phyloP scores from a whole-genome alignment of 2,113 vertebrate genomes.

The Oncorhynchus tshawytscha region DNA sequence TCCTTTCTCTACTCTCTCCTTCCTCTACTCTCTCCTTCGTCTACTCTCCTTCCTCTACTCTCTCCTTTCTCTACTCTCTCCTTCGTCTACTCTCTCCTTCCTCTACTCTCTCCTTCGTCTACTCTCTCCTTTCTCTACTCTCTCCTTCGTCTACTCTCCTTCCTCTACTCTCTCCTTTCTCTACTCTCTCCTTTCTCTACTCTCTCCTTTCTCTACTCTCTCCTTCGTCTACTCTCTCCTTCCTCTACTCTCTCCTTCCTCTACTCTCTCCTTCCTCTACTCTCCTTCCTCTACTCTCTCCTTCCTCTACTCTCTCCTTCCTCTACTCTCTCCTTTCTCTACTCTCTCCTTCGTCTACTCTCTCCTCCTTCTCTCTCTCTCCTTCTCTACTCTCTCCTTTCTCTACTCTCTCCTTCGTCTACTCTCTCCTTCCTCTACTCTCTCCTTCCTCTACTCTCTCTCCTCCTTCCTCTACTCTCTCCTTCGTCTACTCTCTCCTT shows the following conservation, averaged over 20 bases:
- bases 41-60: background rate
- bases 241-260: background rate
- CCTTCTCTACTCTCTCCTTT: conserved; percentile 23
- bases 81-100: too few relatives aligned
- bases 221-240: background rate
- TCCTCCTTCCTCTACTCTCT: background rate
- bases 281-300: background rate
- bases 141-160: too few relatives aligned
- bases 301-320: background rate
- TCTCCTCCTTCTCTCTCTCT: too few relatives aligned
- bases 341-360: conserved; percentile 32
- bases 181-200: conserved; percentile 15
- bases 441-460: background rate
- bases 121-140: conserved; percentile 27
- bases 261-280: conserved; percentile 15
- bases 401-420: conserved; percentile 4
- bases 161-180: background rate
- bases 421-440: conserved; percentile 33
- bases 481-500: conserved; percentile 16
- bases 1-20: too few relatives aligned
- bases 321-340: conserved; percentile 7
- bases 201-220: conserved; percentile 39
- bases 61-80: conserved; percentile 5
- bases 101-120: background rate
- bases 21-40: background rate